Base-by-base conservation (phyloP, 2,888 invertebrate species). In the Metallyticus violacea region DNA sequence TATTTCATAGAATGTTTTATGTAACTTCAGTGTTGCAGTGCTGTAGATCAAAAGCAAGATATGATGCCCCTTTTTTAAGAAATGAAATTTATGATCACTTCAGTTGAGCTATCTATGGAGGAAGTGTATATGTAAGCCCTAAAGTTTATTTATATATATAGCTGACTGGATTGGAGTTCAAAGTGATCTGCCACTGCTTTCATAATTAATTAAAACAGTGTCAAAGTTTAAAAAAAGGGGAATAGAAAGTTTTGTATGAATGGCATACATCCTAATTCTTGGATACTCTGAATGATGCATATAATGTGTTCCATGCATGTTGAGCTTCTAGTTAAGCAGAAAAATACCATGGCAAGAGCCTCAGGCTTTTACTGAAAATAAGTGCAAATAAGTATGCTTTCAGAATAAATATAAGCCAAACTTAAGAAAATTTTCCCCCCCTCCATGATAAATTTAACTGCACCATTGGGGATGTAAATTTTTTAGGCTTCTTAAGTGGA, bases 61-160 rank as follows among this genome's bases (percentile, higher is more conserved):
- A 62, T 62, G 22, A 62, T 15, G 15, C 40, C 40, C 40, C 40
- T 62, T 62, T 62, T 83, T 79, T 85, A n/a, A 79, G 25, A 80
- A 79, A 85, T 29, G 26, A 85, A 78, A 62, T 78, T 78, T 76
- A 28, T 79, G 80, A 28, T 80, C 80, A 85, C 28, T 62, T 77
- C 62, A 85, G 81, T 9, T 77, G 79, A 85, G 81, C n/a, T 25
- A 86, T 86, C 78, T 82, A 25, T n/a, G 77, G 30, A 29, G 77
- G 40, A 29, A 27, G 40, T 82, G 30, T 86, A 81, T 86, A 86
- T 62, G 81, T 86, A 86, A 82, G 30, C 40, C 40, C 40, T 15
- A 9, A 15, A 62, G 22, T 15, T 62, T 62, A 22, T 62, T 15
- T 62, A n/a, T 30, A 30, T 26, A 30, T 30, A 22, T 30, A 83